Base-by-base conservation (phyloP, 2,888 invertebrate species). In the Andrena fulva region DNA sequence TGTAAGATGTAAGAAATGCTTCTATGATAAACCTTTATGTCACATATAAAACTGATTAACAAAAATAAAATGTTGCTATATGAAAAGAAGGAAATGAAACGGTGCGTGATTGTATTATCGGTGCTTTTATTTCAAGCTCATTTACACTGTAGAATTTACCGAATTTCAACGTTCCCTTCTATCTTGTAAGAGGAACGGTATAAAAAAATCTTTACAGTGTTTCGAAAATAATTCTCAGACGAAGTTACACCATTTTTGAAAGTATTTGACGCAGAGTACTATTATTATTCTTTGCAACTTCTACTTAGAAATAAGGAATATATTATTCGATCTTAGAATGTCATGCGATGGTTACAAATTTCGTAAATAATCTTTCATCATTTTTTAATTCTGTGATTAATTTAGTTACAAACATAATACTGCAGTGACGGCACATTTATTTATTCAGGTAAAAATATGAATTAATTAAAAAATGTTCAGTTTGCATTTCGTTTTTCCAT, bases 11-110 rank as follows among this genome's bases (percentile, higher is more conserved):
- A 73, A 82, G 56, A 83, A 62, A 77, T 78, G 72, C 82, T 81
- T 69, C 59, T 33, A 66, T 31, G 54, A 84, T 82, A 72, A 75
- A 78, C 48, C 48, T 74, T 71, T 80, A 75, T 75, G 72, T 76
- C 68, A 66, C 4, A 27, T 77, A 81, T 63, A 72, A 80, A 75
- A 80, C 69, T 67, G 68, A 82, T 62, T 81, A 60, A 76, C 71
- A 52, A 72, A 72, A 85, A 80, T 83, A 85, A 83, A 83, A 73
- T 83, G 77, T 83, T 84, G 75, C 82, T 75, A 73, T 82, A 64
- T 73, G 64, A 73, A 62, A 50, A 42, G 62, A n/a, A 27, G 42
- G 54, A 82, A 71, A 54, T 59, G 50, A 71, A 70, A 62, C 71
- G 24, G 56, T 59, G 60, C 60, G 42, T 42, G 62, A 42, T 68